These are phyloP conservation scores for Strix aluco DNA, from an alignment of 2,113 vertebrate genomes.

Conservation along the genomic window DNA sequence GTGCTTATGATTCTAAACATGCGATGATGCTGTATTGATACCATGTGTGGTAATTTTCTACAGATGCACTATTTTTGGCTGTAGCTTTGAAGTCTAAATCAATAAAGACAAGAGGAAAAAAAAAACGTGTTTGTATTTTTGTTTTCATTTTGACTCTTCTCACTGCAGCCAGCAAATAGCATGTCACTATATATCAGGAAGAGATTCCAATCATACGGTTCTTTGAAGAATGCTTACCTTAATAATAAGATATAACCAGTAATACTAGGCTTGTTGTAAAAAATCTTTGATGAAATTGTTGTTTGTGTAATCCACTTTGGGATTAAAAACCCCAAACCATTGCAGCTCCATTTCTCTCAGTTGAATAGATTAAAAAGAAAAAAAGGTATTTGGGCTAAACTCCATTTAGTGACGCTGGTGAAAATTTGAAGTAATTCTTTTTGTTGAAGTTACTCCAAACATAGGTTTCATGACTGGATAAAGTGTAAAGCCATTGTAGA, in stretches of 20 bases:
- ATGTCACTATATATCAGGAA: slow-evolving; percentile 54
- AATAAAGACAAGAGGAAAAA: slow-evolving; percentile 62
- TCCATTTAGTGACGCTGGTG: not conserved
- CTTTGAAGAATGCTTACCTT: slow-evolving; percentile 70
- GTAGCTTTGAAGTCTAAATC: slow-evolving; percentile 65
- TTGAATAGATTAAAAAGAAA: not conserved
- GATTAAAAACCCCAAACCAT: not conserved
- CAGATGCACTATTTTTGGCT: slow-evolving; percentile 66
- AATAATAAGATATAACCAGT: slow-evolving; percentile 57
- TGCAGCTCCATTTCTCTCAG: slow-evolving; percentile 14
- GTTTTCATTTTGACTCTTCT: slow-evolving; percentile 42
- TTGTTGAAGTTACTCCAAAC: not conserved
- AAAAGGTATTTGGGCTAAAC: not conserved
- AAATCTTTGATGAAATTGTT: slow-evolving; percentile 53
- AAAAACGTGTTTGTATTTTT: slow-evolving; percentile 43
- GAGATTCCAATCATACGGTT: slow-evolving; percentile 53
- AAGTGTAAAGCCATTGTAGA: not conserved
- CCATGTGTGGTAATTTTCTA: slow-evolving; percentile 60
- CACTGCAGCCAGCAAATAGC: slow-evolving; percentile 48
- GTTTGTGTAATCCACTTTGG: slow-evolving; percentile 46
- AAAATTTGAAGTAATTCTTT: not conserved
- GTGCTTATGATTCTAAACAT: slow-evolving; percentile 50
- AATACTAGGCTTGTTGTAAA: slow-evolving; percentile 23
- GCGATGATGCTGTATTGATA: slow-evolving; percentile 27
- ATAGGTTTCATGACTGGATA: not conserved